Evolutionary conservation across 2,888 invertebrate genomes (phyloP).

Genomic region (Cheilosia scutellata): DNA sequence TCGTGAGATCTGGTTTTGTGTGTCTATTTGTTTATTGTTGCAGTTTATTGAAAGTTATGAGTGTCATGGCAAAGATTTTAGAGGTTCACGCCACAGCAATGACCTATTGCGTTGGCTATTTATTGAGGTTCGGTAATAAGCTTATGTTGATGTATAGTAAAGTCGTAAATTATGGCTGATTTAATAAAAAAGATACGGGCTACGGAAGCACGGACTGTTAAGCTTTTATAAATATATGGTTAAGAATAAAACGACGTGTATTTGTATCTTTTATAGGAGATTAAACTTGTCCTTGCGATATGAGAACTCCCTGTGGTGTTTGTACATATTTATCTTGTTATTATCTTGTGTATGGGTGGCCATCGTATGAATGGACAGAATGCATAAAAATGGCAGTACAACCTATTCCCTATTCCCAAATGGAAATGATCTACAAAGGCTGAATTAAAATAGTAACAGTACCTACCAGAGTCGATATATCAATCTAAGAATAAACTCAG

Average conservation of each 20-base stretch:
- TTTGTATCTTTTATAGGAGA: neutral
- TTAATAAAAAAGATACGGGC: conserved; percentile 30
- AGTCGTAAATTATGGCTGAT: conserved; percentile 48
- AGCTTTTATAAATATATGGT: neutral
- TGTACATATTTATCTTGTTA: neutral
- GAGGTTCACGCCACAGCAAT: conserved; percentile 71
- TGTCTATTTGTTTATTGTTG: conserved; percentile 53
- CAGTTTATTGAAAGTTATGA: conserved; percentile 74
- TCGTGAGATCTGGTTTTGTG: conserved; percentile 61
- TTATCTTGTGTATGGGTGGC: neutral
- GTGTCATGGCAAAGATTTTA: conserved; percentile 73
- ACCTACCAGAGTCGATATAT: no score
- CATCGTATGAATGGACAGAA: no score
- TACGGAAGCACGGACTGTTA: conserved; percentile 34
- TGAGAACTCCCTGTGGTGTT: neutral
- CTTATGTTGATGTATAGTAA: conserved; percentile 21
- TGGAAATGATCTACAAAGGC: no score
- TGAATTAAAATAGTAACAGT: no score
- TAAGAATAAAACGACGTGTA: neutral
- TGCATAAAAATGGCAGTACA: no score
- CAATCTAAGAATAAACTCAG: no score
- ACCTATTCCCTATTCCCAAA: no score
- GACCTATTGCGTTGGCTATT: conserved; percentile 66
- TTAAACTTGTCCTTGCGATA: conserved; percentile 51
- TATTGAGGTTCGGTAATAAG: conserved; percentile 33